Percentiles rank a stretch among this genome's conserved stretches.
phyloP scores from a whole-genome alignment of 2,888 invertebrate genomes.

The Lacanobia wlatinum region DNA sequence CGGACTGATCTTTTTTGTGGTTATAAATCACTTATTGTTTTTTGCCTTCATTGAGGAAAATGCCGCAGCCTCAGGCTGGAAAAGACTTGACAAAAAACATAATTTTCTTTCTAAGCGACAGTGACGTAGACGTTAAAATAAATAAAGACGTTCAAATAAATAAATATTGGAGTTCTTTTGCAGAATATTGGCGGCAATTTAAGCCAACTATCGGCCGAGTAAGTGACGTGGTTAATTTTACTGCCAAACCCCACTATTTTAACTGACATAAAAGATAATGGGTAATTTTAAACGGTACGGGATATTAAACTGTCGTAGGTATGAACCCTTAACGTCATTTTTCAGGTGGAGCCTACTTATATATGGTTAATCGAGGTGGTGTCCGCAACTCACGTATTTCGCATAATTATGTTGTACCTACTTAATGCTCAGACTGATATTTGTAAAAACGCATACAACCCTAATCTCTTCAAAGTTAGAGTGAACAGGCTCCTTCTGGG shows the following conservation, averaged over 20 bases:
- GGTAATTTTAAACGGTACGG: constrained; percentile 30
- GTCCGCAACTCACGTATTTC: too few relatives aligned
- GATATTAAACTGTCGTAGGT: constrained; percentile 2
- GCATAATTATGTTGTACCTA: too few relatives aligned
- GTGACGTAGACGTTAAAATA: constrained; percentile 3
- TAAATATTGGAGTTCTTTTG: constrained; percentile 9
- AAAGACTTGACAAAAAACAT: constrained; percentile 39
- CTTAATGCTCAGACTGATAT: too few relatives aligned
- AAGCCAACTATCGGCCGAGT: constrained; percentile 27
- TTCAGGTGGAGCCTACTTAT: neutral
- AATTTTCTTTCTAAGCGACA: constrained; percentile 14
- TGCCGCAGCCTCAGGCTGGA: constrained; percentile 24
- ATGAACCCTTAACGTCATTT: neutral
- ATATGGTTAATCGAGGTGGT: too few relatives aligned
- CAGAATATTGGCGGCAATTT: constrained; percentile 33
- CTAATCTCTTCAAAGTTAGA: too few relatives aligned
- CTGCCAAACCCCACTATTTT: constrained; percentile 40
- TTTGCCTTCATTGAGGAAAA: constrained; percentile 52
- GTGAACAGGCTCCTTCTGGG: too few relatives aligned
- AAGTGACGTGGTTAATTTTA: constrained; percentile 25
- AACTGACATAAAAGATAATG: constrained; percentile 47
- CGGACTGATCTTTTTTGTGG: constrained; percentile 53
- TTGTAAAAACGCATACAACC: too few relatives aligned
- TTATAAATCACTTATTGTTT: constrained; percentile 56
- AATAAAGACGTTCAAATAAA: constrained; percentile 23